Percentiles rank a stretch among this genome's conserved stretches.
phyloP scores from a whole-genome alignment of 2,113 vertebrate species.

The Apistogramma diplotaenia region DNA sequence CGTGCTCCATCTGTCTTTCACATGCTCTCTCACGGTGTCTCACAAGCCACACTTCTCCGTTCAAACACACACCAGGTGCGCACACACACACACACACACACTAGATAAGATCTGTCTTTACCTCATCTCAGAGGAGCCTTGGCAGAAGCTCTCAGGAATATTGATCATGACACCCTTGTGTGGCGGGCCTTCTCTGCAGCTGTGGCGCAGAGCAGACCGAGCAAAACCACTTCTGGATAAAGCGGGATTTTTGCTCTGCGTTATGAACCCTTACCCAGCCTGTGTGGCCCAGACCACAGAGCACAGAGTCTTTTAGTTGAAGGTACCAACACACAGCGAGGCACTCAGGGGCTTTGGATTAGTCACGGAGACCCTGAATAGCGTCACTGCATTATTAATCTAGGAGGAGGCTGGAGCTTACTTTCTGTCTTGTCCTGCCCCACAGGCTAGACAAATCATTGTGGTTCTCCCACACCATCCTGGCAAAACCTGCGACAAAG shows the following conservation, averaged over 20 bases:
- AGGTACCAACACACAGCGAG: slow-evolving; percentile 11
- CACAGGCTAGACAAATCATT: slow-evolving; percentile 39
- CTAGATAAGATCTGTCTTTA: slow-evolving; percentile 67
- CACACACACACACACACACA: slow-evolving; percentile 1
- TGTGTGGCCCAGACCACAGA: not conserved
- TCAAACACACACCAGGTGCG: not conserved
- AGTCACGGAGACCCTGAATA: slow-evolving; percentile 31
- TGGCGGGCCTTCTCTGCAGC: slow-evolving; percentile 28
- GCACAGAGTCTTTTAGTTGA: slow-evolving; percentile 32
- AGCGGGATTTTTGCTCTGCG: slow-evolving; percentile 14
- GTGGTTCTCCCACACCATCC: slow-evolving; percentile 7
- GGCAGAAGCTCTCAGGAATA: slow-evolving; percentile 65
- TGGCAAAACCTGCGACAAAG: not conserved
- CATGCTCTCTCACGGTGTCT: slow-evolving; percentile 12
- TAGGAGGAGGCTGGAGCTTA: slow-evolving; percentile 18
- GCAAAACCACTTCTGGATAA: not conserved
- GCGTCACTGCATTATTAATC: slow-evolving; percentile 63
- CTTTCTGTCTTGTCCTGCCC: slow-evolving; percentile 28
- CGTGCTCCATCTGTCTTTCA: slow-evolving; percentile 56
- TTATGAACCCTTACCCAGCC: slow-evolving; percentile 20
- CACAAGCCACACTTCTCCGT: slow-evolving; percentile 8
- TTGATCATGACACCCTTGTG: slow-evolving; percentile 65
- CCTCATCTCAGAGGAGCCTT: slow-evolving; percentile 59
- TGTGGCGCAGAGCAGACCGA: slow-evolving; percentile 12
- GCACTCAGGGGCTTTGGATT: slow-evolving; percentile 36